phyloP scores from a whole-genome alignment of 1,140 invertebrate genomes.

The Uloborus diversus region DNA sequence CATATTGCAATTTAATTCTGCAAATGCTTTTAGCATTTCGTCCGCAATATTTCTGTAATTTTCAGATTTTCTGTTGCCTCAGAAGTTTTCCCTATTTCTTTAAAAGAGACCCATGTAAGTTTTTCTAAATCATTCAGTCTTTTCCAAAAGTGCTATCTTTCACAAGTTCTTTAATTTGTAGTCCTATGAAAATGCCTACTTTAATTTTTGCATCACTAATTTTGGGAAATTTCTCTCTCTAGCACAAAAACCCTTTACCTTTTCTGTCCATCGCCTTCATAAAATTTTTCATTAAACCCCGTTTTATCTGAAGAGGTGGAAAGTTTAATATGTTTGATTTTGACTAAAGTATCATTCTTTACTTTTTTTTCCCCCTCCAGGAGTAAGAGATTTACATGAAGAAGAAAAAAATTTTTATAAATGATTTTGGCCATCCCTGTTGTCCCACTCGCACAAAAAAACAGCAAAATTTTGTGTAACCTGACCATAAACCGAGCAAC shows the following conservation, averaged over 20 bases:
- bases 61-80: background rate
- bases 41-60: background rate
- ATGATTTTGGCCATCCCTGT: background rate
- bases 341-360: background rate
- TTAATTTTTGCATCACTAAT: background rate
- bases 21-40: background rate
- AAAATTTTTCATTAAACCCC: background rate
- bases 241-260: background rate
- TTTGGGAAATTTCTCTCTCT: background rate
- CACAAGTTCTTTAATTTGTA: background rate
- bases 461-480: background rate
- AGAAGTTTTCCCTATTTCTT: background rate
- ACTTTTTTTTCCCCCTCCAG: background rate
- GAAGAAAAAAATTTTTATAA: background rate
- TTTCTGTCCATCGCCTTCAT: background rate
- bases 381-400: background rate
- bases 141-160: background rate
- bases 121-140: background rate
- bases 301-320: background rate
- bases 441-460: background rate
- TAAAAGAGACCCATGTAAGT: background rate
- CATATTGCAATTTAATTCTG: background rate
- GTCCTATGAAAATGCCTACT: background rate
- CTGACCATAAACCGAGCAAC: background rate
- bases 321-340: background rate